Percentiles rank a stretch among this genome's conserved stretches.
Evolutionary conservation across 2,797 vertebrate species (phyloP).

Genomic region (Intellagama lesueurii): DNA sequence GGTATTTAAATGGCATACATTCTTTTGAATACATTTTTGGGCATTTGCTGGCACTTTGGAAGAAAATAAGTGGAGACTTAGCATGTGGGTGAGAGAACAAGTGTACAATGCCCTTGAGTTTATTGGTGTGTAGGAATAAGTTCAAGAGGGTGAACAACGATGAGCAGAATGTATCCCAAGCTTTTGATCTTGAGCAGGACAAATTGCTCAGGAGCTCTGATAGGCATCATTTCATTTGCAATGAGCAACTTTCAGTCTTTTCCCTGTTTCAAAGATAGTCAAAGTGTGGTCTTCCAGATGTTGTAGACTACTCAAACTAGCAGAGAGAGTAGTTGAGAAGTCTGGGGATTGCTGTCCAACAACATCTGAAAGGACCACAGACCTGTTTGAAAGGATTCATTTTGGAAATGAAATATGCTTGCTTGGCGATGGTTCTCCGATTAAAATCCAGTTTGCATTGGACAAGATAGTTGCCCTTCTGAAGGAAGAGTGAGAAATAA

Average conservation of each 20-base stretch:
- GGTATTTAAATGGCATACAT: background rate
- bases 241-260: too few relatives aligned
- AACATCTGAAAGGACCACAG: too few relatives aligned
- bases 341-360: too few relatives aligned
- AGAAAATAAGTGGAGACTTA: background rate
- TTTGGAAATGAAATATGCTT: background rate
- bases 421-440: background rate
- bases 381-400: background rate
- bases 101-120: background rate
- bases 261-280: too few relatives aligned
- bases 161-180: background rate
- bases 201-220: too few relatives aligned
- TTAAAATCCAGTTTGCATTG: background rate
- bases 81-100: background rate
- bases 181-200: too few relatives aligned
- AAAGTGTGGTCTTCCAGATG: too few relatives aligned
- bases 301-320: too few relatives aligned
- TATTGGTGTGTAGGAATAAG: background rate
- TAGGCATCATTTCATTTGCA: too few relatives aligned
- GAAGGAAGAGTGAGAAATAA: background rate
- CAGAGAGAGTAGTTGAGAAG: too few relatives aligned
- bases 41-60: background rate
- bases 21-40: background rate
- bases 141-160: background rate
- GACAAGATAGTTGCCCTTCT: background rate